Evolutionary conservation across 2,113 vertebrate species (phyloP), one percentile per base, ranked within the genome.

Genomic region (Phycodurus eques): DNA sequence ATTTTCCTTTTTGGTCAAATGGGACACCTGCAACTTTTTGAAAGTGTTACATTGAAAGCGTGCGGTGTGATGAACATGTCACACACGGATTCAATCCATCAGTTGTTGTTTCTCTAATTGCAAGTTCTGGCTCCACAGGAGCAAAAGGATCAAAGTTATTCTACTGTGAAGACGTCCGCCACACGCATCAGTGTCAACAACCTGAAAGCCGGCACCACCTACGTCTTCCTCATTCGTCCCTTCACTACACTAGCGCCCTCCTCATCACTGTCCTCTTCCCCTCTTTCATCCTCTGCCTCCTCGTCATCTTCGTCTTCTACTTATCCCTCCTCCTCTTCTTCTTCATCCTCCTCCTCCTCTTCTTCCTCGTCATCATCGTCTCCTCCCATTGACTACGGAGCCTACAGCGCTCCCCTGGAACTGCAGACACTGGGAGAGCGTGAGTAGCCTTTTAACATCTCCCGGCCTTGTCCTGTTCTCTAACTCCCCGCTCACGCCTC

Each of bases 121-220:
- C 61, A 46, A 66, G 70, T 33, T 71, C 22, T 68, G 68, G 70
- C 72, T 77, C 67, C 42, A 1, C 88, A 99, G 97, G 96, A 95
- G 83, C 95, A 96, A 87, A 98, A 94, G 80, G 96, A 98, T 81
- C 95, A 96, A 80, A 95, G 94, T 31, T 98, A 98, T 84, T 98
- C 96, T 0, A 98, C 94, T 0, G 94, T 98, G 85, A 98, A 96
- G 89, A 98, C 97, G 0, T 89, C 94, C 1, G 86, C 92, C 8
- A 94, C 95, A 0, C 89, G 94, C 0, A 95, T 98, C 90, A 96
- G 94, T 0, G 92, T 99, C 85, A 93, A 94, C 89, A 98, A 99
- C 90, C 91, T 99, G 77, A 98, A 98, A 79, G 94, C 97, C 0
- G 95, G 95, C 22, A 99, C 97, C 53, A 93, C 94, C 75, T 98